phyloP scores from a whole-genome alignment of 2,113 vertebrate genomes.

The pig (Sus scrofa) region T2T-Sscrofa CM000817.6:121827501-121828000 shows the following conservation, averaged over 20 bases:
- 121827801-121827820: neutral
- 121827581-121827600: neutral
- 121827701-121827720: neutral
- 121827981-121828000: neutral
- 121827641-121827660: neutral
- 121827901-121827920: no score
- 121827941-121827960: neutral
- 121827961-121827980: no score
- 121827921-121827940: neutral
- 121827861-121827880: neutral
- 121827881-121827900: neutral
- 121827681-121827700: neutral
- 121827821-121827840: neutral
- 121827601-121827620: neutral
- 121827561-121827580: neutral
- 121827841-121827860: neutral
- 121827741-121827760: neutral
- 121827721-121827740: neutral
- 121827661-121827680: neutral
- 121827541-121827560: neutral
- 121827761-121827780: neutral
- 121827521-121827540: neutral
- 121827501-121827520: neutral
- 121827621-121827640: neutral
- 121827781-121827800: no score